These are phyloP conservation scores for Patiria pectinifera DNA, from an alignment of 53 echinoderm and acorn worm species.

Conservation along the genomic window DNA sequence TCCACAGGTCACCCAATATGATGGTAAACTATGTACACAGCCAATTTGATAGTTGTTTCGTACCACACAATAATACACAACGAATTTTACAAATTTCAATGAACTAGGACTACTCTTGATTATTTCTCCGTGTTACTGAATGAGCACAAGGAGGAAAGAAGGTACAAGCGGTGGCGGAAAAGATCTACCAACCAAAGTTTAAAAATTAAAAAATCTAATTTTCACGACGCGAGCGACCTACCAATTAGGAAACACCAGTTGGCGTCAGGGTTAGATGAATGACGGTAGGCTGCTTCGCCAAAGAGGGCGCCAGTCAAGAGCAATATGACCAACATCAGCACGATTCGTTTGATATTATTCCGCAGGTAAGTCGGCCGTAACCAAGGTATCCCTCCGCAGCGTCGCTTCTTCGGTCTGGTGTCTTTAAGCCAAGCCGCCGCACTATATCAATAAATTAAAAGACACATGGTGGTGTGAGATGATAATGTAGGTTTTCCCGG, in stretches of 20 bases:
- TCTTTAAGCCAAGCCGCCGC: constrained; percentile 17
- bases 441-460: not conserved
- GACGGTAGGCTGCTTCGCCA: not conserved
- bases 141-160: too few relatives aligned
- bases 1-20: too few relatives aligned
- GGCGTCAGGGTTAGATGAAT: constrained; percentile 12
- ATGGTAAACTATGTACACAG: too few relatives aligned
- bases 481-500: not conserved
- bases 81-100: too few relatives aligned
- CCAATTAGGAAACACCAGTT: constrained; percentile 54
- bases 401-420: not conserved
- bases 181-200: too few relatives aligned
- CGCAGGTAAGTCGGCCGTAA: constrained; percentile 3
- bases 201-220: not conserved
- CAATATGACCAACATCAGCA: not conserved
- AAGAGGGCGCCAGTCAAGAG: constrained; percentile 32
- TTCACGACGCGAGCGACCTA: not conserved
- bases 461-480: not conserved
- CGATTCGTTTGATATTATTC: constrained; percentile 47
- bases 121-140: too few relatives aligned
- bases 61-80: too few relatives aligned
- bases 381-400: not conserved
- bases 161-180: too few relatives aligned
- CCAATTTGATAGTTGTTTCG: too few relatives aligned
- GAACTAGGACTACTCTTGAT: too few relatives aligned